Evolutionary conservation across 2,797 vertebrate genomes (phyloP).

Genomic region (Ispidina picta): DNA sequence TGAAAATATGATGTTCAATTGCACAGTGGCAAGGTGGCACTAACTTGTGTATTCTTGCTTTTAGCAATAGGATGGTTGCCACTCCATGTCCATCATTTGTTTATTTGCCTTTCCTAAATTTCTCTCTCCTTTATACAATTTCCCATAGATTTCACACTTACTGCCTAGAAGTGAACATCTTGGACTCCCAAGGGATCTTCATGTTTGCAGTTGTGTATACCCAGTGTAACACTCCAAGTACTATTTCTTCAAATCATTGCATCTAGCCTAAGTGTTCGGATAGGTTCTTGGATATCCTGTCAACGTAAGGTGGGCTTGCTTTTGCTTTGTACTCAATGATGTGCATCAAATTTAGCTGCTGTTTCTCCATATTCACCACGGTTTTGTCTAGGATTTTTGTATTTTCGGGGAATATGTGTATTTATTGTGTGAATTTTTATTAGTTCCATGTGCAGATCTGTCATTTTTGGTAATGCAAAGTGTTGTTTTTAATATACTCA

Average conservation of each 20-base stretch:
- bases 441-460: background rate
- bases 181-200: background rate
- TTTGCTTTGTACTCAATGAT: background rate
- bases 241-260: background rate
- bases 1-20: background rate
- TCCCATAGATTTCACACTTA: background rate
- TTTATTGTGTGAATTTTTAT: background rate
- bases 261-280: background rate
- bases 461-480: background rate
- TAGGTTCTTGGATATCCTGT: background rate
- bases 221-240: background rate
- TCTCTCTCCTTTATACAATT: background rate
- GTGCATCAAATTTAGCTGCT: background rate
- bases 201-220: background rate
- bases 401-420: background rate
- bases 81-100: background rate
- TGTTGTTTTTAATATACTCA: background rate
- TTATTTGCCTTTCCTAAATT: background rate
- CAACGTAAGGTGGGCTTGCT: background rate
- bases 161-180: background rate
- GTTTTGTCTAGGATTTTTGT: background rate
- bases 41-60: background rate
- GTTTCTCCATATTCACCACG: background rate
- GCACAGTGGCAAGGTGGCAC: fast-evolving
- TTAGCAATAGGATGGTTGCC: background rate